Percentiles rank a stretch among this genome's conserved stretches.
These are phyloP conservation scores for Malurus cyaneus DNA, from an alignment of 2,113 vertebrate genomes.

Conservation along the genomic window DNA sequence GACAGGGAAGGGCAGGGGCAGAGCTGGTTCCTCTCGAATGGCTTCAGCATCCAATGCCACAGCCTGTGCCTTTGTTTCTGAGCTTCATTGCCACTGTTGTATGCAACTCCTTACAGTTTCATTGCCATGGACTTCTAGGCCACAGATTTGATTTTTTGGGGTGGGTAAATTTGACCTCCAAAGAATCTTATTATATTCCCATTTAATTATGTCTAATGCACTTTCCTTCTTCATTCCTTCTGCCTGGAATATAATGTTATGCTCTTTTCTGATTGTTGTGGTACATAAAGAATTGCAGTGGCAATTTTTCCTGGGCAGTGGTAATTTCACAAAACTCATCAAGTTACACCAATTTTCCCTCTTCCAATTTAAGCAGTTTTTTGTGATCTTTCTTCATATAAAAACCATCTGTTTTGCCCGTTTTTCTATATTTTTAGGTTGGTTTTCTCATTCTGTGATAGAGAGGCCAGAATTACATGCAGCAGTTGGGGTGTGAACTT, in stretches of 20 bases:
- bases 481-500: rapidly evolving
- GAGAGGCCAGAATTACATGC: neutral
- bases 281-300: neutral
- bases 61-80: neutral
- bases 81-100: neutral
- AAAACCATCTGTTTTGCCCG: neutral
- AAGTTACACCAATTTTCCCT: neutral
- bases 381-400: neutral
- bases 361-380: neutral
- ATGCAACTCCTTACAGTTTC: neutral
- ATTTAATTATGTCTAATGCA: neutral
- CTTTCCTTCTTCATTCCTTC: neutral
- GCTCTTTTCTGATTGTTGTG: neutral
- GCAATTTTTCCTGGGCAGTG: neutral
- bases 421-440: neutral
- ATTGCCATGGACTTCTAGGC: neutral
- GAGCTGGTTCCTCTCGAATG: neutral
- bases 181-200: neutral
- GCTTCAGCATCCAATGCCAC: neutral
- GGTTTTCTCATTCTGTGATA: neutral
- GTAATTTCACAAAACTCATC: neutral
- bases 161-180: neutral
- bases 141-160: neutral
- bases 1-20: neutral
- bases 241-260: neutral